phyloP scores from a whole-genome alignment of 2,113 vertebrate species.

The Trichomycterus rosablanca region DNA sequence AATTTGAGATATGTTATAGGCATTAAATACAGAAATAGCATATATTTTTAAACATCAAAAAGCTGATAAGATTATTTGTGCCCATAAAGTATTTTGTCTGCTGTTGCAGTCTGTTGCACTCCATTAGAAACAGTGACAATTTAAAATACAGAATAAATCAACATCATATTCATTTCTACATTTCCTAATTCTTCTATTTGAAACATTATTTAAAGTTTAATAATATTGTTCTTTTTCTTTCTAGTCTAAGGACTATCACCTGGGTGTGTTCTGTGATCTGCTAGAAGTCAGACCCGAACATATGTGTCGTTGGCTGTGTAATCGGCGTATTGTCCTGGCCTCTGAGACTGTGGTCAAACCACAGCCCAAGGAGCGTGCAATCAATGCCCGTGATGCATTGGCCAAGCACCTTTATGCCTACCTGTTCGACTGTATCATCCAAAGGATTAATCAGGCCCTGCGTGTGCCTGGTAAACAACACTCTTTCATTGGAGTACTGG shows the following conservation, averaged over 20 bases:
- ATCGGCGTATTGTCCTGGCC: slow-evolving; percentile 76
- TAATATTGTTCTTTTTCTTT: not conserved
- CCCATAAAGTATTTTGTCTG: no score
- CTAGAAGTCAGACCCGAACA: slow-evolving; percentile 63
- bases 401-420: slow-evolving; percentile 94
- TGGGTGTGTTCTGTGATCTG: slow-evolving; percentile 80
- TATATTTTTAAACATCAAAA: no score
- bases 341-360: slow-evolving; percentile 86
- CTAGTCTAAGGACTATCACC: slow-evolving; percentile 77
- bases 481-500: slow-evolving; percentile 93
- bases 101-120: no score
- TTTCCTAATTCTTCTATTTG: no score
- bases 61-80: no score
- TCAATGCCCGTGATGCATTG: slow-evolving; percentile 83
- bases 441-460: slow-evolving; percentile 82
- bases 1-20: no score
- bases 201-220: not conserved
- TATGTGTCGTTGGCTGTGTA: slow-evolving; percentile 81
- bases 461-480: slow-evolving; percentile 82
- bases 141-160: no score
- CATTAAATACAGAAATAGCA: no score
- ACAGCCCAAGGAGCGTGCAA: slow-evolving; percentile 73
- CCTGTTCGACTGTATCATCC: slow-evolving; percentile 85
- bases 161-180: no score
- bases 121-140: no score